Conservation (phyloP, 2,113 vertebrate species). For the Emberiza fucata region DNA sequence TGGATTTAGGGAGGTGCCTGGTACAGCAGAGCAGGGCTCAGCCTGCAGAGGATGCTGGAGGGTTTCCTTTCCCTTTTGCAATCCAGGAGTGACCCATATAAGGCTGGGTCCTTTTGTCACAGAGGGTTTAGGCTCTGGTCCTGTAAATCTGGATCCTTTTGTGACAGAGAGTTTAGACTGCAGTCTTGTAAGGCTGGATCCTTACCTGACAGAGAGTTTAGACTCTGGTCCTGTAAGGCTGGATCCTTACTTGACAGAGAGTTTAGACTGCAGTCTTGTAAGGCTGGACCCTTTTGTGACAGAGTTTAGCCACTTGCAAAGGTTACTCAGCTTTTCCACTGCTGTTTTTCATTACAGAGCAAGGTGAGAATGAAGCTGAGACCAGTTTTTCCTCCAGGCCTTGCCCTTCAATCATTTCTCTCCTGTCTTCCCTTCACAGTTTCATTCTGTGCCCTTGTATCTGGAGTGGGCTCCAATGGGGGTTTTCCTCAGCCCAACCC, state of each 20-base stretch:
- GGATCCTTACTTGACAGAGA: too few relatives aligned
- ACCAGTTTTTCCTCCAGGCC: not conserved
- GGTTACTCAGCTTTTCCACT: not conserved
- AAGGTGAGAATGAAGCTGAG: not conserved
- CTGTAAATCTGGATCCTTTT: not conserved
- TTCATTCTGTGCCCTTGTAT: constrained; percentile 82
- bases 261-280: not conserved
- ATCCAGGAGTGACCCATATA: not conserved
- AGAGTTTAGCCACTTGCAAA: not conserved
- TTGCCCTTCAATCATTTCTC: not conserved
- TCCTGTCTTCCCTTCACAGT: constrained; percentile 47
- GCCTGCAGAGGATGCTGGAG: not conserved
- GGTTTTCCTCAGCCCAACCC: constrained; percentile 77
- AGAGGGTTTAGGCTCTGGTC: not conserved
- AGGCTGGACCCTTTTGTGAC: not conserved
- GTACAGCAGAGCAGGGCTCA: not conserved
- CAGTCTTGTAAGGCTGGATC: too few relatives aligned
- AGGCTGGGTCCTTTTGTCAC: not conserved
- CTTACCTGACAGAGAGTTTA: not conserved
- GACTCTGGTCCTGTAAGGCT: not conserved
- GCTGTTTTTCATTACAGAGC: not conserved
- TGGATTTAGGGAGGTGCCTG: not conserved
- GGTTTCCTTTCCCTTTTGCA: not conserved
- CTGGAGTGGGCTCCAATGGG: constrained; percentile 93
- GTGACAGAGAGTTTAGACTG: not conserved